Evolutionary conservation across 1,140 invertebrate genomes (phyloP), one percentile per base, ranked within the genome.

Genomic region (Theocolax elegans): DNA sequence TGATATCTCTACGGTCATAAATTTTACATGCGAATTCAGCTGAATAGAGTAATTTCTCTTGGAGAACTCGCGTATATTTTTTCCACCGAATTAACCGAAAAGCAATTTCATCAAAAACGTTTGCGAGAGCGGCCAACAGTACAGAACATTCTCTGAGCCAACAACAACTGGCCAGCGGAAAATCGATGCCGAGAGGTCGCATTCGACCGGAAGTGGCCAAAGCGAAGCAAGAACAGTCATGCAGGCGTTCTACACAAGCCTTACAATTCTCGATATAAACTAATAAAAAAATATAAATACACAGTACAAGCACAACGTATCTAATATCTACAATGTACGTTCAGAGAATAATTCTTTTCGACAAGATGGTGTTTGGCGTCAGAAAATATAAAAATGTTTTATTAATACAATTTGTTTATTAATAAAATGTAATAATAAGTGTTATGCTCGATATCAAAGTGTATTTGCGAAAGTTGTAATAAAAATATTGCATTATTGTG

Each of bases 181-280:
- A 56, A 49, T 58, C 53, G 42, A 46, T 67, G 27, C 40, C 7
- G 29, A 48, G 29, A 49, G 29, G 31, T 59, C 44, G 56, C 25
- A 51, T 60, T 51, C 56, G 17, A 42, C 13, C 10, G 66, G 23
- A 40, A 60, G 25, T 60, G 35, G 23, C 21, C 13, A 67, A 59
- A 58, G 31, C n/a, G 17, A 42, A 68, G 44, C 42, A 25, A 62
- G 19, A 56, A 17, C 2, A 60, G 27, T 2, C 68, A 58, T 70
- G 68, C 68, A 64, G 29, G 31, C 29, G 9, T 44, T 19, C 38
- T 54, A 60, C 21, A 25, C 25, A 46, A 63, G 38, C 35, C 17
- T 54, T 38, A 40, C 31, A 42, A 23, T 23, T 40, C 8, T 25
- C 35, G 40, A n/a, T n/a, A n/a, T n/a, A n/a, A n/a, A n/a, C n/a